A percentile compares a stretch with the other conserved stretches of the same genome.
phyloP scores from a whole-genome alignment of 2,888 invertebrate species.

The Scrobipalpa costella region DNA sequence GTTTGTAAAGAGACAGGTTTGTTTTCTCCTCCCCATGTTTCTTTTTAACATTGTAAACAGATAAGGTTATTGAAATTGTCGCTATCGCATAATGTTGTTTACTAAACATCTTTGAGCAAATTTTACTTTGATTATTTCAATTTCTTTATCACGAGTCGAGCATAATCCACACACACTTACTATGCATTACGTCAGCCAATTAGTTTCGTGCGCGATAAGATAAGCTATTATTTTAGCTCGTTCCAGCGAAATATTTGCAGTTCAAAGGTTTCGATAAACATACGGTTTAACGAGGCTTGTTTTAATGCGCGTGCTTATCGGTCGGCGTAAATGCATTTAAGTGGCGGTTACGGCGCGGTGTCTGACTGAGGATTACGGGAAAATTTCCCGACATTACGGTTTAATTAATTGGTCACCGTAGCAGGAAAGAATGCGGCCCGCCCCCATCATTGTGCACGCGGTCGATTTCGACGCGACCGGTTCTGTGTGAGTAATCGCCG shows the following conservation, averaged over 20 bases:
- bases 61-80: constrained; percentile 55
- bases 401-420: constrained; percentile 36
- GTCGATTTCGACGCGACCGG: constrained; percentile 47
- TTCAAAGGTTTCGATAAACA: constrained; percentile 36
- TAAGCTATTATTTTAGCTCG: constrained; percentile 39
- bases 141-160: neutral
- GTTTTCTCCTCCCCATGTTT: constrained; percentile 56
- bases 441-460: constrained; percentile 34
- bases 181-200: constrained; percentile 40
- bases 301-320: constrained; percentile 30
- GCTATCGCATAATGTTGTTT: constrained; percentile 54
- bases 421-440: constrained; percentile 43
- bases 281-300: constrained; percentile 29
- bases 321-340: constrained; percentile 27
- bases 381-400: constrained; percentile 30
- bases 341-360: constrained; percentile 24
- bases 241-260: constrained; percentile 35
- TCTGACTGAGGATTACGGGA: constrained; percentile 28
- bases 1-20: constrained; percentile 62
- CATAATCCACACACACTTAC: neutral
- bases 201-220: constrained; percentile 41
- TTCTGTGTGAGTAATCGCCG: constrained; percentile 47
- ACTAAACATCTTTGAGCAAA: constrained; percentile 37
- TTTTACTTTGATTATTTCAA: neutral
- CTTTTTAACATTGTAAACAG: constrained; percentile 57